These are phyloP conservation scores for Drosophila carrolli DNA, from an alignment of 1,140 invertebrate genomes.

Conservation along the genomic window DNA sequence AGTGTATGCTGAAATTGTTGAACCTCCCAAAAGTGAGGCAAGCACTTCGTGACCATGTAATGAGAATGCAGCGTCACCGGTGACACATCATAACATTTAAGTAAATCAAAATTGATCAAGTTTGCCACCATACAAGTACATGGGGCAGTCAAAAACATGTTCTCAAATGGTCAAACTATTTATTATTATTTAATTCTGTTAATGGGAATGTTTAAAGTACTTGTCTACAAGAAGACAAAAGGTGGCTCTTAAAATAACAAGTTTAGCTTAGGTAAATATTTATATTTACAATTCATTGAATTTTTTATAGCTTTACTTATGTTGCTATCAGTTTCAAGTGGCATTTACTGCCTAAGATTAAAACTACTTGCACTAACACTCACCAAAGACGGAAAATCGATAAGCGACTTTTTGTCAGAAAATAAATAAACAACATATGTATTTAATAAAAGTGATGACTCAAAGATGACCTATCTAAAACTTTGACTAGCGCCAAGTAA, in stretches of 20 bases:
- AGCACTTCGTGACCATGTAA: slow-evolving; percentile 35
- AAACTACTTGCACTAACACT: slow-evolving; percentile 5
- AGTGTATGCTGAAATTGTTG: slow-evolving; percentile 30
- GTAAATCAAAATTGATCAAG: neutral
- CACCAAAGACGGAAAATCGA: neutral
- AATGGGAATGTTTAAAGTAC: too few relatives aligned
- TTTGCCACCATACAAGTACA: neutral
- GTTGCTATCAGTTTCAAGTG: neutral
- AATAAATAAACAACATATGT: slow-evolving; percentile 1
- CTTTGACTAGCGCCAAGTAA: slow-evolving; percentile 5
- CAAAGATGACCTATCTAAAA: slow-evolving; percentile 8
- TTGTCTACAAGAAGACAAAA: too few relatives aligned
- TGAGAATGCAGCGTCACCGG: slow-evolving; percentile 23
- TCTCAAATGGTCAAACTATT: too few relatives aligned
- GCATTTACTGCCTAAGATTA: neutral
- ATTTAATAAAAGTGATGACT: slow-evolving; percentile 12
- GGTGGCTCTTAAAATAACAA: too few relatives aligned
- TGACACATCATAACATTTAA: slow-evolving; percentile 14
- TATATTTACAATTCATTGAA: neutral
- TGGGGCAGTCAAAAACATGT: neutral
- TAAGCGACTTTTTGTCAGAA: slow-evolving; percentile 2
- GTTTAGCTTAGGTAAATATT: slow-evolving; percentile 3
- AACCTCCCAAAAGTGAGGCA: slow-evolving; percentile 38
- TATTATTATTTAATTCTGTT: too few relatives aligned
- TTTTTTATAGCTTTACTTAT: neutral